Conservation (phyloP, 2,888 invertebrate genomes). For the Drosophila anomalata region DNA sequence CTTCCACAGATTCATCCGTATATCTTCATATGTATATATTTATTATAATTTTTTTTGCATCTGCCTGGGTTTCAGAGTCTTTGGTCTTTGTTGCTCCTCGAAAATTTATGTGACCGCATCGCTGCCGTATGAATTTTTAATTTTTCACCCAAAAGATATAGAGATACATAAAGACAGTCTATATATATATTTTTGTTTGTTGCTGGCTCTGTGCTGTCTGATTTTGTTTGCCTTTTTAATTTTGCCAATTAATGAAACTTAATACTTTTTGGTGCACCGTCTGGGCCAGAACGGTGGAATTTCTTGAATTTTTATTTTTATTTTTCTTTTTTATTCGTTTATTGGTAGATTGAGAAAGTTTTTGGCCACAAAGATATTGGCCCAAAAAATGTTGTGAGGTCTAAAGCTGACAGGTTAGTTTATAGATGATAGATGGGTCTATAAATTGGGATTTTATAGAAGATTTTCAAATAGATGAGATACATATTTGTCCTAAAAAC, state of each 20-base stretch:
- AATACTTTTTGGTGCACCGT: slow-evolving; percentile 75
- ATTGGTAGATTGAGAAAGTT: slow-evolving; percentile 36
- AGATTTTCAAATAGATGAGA: not conserved
- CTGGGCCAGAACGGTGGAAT: slow-evolving; percentile 23
- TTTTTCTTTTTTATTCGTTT: not conserved
- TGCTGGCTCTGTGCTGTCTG: slow-evolving; percentile 10
- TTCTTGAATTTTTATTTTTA: not conserved
- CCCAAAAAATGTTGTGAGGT: slow-evolving; percentile 11
- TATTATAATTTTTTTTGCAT: slow-evolving; percentile 43
- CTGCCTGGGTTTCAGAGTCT: slow-evolving; percentile 44
- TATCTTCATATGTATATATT: slow-evolving; percentile 20
- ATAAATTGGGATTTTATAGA: not conserved
- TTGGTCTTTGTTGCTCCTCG: slow-evolving; percentile 51
- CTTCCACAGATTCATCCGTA: slow-evolving; percentile 41
- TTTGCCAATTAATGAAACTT: slow-evolving; percentile 81
- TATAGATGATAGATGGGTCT: slow-evolving; percentile 22
- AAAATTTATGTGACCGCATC: slow-evolving; percentile 75
- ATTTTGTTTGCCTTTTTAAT: slow-evolving; percentile 49
- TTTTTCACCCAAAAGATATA: slow-evolving; percentile 55
- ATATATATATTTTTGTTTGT: slow-evolving; percentile 27
- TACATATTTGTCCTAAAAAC: not conserved
- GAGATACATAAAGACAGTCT: not conserved
- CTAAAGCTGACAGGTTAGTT: slow-evolving; percentile 13
- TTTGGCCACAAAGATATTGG: not conserved
- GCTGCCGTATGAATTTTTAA: slow-evolving; percentile 77